Evolutionary conservation across 2,888 invertebrate genomes (phyloP), one percentile per base, ranked within the genome.

Genomic region (Electrophaes corylata): DNA sequence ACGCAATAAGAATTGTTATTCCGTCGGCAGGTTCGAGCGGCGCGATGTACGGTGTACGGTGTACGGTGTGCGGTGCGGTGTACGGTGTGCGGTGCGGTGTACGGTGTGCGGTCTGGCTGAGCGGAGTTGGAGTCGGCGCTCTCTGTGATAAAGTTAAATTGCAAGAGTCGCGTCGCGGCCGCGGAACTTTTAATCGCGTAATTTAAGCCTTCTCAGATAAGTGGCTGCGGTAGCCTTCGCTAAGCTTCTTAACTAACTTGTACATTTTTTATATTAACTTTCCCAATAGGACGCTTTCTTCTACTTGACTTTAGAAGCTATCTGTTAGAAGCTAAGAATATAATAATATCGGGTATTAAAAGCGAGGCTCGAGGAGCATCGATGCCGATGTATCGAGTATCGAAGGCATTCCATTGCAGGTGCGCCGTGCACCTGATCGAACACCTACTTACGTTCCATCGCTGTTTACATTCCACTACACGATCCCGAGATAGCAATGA

Each of bases 131-230:
- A n/a, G n/a, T n/a, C n/a, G n/a, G n/a, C n/a, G 11, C 41, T 4
- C 31, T 3, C 19, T 4, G 43, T 10, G 26, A 23, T 44, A 43
- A 52, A 45, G 44, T 52, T 52, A 52, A 44, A 52, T 52, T 52
- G 35, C 52, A 44, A 44, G 37, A 52, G 44, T 37, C 29, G 12
- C 23, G 23, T 35, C 33, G 43, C 16, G 20, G 52, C 51, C 14
- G 23, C 3, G n/a, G 16, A 52, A 52, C 26, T 52, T 52, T 52
- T 44, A 45, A 52, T 52, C 37, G 18, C 26, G 44, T 44, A 35
- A 45, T 45, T 52, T 45, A 19, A 45, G n/a, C 35, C 35, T 12
- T 18, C 37, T 26, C 14, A 41, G 39, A 49, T 39, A 31, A 41
- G 41, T 41, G 20, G 41, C 41, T n/a, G n/a, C 18, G 23, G 29